These are phyloP conservation scores for Olivierus martensii DNA, from an alignment of 1,140 invertebrate genomes.

Conservation along the genomic window DNA sequence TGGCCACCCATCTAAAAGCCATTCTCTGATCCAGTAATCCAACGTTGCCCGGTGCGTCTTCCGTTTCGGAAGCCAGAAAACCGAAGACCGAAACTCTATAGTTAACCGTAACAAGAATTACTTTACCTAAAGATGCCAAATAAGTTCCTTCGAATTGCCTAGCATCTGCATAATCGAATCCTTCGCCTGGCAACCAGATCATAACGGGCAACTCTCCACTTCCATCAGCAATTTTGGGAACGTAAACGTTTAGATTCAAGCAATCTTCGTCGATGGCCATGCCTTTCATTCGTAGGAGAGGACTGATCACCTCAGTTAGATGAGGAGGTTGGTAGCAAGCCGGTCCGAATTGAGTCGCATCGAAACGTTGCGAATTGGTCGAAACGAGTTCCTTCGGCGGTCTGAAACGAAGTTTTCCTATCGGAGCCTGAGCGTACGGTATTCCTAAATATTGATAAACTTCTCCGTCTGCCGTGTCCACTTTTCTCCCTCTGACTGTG, in stretches of 20 bases:
- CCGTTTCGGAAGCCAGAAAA: constrained; percentile 59
- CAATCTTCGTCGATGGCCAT: constrained; percentile 22
- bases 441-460: constrained; percentile 18
- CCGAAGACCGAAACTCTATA: constrained; percentile 47
- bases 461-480: no score
- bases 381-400: background rate
- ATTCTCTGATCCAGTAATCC: constrained; percentile 82
- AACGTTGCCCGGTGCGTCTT: constrained; percentile 74
- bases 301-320: constrained; percentile 15
- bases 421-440: constrained; percentile 24
- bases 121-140: constrained; percentile 22
- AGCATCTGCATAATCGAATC: constrained; percentile 24
- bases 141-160: constrained; percentile 20
- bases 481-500: no score
- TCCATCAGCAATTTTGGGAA: constrained; percentile 7
- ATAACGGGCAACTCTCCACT: constrained; percentile 32
- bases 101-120: constrained; percentile 29
- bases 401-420: constrained; percentile 20
- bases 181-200: constrained; percentile 24
- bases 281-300: constrained; percentile 9
- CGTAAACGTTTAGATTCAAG: constrained; percentile 23
- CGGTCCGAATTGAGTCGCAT: constrained; percentile 12
- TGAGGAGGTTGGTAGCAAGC: constrained; percentile 23
- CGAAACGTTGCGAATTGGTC: background rate
- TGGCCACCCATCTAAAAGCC: constrained; percentile 68